Evolutionary conservation across 2,113 vertebrate genomes (phyloP), one percentile per base, ranked within the genome.

Genomic region (Ceratotherium simum): DNA sequence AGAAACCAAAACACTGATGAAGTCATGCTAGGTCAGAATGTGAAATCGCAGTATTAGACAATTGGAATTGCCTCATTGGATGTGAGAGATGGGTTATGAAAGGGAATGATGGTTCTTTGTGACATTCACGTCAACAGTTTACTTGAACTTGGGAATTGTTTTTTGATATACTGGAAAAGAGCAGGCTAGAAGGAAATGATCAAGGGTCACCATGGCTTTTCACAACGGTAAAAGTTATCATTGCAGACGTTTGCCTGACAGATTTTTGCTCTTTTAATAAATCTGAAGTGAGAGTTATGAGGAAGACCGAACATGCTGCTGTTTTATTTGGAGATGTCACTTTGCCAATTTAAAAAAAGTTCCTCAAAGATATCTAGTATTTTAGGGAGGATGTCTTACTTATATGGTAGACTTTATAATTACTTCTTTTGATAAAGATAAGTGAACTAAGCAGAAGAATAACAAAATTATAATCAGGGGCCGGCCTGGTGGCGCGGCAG

Each of bases 391-490:
- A 16, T 67, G 70, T 65, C 54, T 60, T 92, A 29, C 65, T 67
- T 83, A 36, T 23, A 13, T 79, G 48, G 10, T 67, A 73, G 16
- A 88, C 25, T 73, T 93, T 58, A 93, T 62, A 76, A 76, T 62
- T 13, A 75, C 39, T 89, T 88, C 46, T 95, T 95, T 91, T 70
- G 23, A 81, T 89, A 91, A 89, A 96, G 11, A 81, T 2, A 81
- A 93, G 17, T 60, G 56, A 25, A 56, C 48, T 54, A 84, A 73
- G 2, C 46, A 8, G 62, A 81, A 89, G 33, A 72, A 92, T 56
- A 31, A 46, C 70, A 75, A 92, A 42, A 42, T 42, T 42, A 42
- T 42, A 70, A 42, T 42, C 42, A 42, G 42, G 42, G 42, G 42
- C 42, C 42, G 42, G 42, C 42, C 42, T 42, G 42, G 42, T 42